Evolutionary conservation across 1,140 invertebrate species (phyloP).

Genomic region (Cepaea nemoralis): DNA sequence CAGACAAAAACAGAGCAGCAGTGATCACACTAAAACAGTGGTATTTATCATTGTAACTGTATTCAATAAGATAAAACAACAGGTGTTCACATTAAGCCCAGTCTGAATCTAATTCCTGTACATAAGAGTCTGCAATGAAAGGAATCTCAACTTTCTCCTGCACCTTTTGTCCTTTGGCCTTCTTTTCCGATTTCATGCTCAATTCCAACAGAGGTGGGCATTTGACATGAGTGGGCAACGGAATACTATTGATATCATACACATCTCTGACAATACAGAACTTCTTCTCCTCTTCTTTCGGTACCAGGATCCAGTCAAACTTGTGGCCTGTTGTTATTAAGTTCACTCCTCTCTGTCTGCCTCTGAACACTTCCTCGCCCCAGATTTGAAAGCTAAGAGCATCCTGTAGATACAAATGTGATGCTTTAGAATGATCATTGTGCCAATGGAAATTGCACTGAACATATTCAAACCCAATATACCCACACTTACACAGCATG

Average conservation of each 20-base stretch:
- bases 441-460: no score
- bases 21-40: no score
- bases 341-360: not conserved
- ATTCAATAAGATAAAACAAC: not conserved
- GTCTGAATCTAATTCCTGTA: not conserved
- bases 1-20: no score
- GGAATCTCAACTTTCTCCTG: slow-evolving; percentile 24
- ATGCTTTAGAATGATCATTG: no score
- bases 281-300: slow-evolving; percentile 23
- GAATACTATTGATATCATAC: not conserved
- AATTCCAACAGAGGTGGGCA: slow-evolving; percentile 30
- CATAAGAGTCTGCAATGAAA: not conserved
- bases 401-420: slow-evolving; percentile 7
- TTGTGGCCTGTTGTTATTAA: slow-evolving; percentile 7
- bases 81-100: not conserved
- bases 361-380: slow-evolving; percentile 9
- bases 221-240: not conserved
- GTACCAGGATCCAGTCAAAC: slow-evolving; percentile 22
- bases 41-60: no score
- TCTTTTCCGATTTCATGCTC: not conserved
- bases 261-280: slow-evolving; percentile 17
- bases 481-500: no score
- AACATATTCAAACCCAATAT: no score
- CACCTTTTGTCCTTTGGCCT: not conserved
- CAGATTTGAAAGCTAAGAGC: not conserved